Base-by-base conservation (phyloP, 2,113 vertebrate species). In the Eurystomus gularis region DNA sequence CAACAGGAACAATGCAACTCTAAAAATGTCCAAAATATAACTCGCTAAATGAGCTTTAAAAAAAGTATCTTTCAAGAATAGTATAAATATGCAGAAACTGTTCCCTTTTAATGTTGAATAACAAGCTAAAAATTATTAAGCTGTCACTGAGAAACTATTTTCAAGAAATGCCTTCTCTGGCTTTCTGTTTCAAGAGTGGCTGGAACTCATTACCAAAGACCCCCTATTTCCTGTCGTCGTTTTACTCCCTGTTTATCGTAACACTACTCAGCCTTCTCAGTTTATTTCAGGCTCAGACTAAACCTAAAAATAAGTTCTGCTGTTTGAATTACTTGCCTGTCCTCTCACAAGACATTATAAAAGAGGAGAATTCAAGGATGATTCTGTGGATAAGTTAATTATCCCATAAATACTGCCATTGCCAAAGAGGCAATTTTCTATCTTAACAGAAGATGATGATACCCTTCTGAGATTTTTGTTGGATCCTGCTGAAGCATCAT, bases 191-290 rank as follows among this genome's bases (percentile, higher is more conserved):
- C 97, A 97, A 97, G 97, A 96, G 97, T 96, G 97, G 94, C 98
- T 98, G 98, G 98, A 98, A 98, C 97, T 98, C 98, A 98, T 98
- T 98, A 98, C 93, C 17, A 88, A 97, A 97, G 98, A 98, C 98
- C 98, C 98, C 96, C 69, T 96, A 97, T 97, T 98, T 98, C 98
- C 98, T 98, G 98, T 98, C 97, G 97, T 97, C 72, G 91, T 96
- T 96, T 89, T 94, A 75, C 95, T 97, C 96, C 58, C 93, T 97
- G 93, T 97, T 97, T 98, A 97, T 95, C 60, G 55, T 96, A 95
- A 92, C 94, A 92, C 96, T 97, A 91, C 95, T 94, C 97, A 97
- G 97, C 81, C 69, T 97, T 97, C 97, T 96, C 95, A 58, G 96
- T 98, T 98, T 98, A 98, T 97, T 97, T 98, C 97, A 97, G 97